Percentiles rank a stretch among this genome's conserved stretches.
phyloP scores from a whole-genome alignment of 2,113 vertebrate genomes.

The Mirza zaza region DNA sequence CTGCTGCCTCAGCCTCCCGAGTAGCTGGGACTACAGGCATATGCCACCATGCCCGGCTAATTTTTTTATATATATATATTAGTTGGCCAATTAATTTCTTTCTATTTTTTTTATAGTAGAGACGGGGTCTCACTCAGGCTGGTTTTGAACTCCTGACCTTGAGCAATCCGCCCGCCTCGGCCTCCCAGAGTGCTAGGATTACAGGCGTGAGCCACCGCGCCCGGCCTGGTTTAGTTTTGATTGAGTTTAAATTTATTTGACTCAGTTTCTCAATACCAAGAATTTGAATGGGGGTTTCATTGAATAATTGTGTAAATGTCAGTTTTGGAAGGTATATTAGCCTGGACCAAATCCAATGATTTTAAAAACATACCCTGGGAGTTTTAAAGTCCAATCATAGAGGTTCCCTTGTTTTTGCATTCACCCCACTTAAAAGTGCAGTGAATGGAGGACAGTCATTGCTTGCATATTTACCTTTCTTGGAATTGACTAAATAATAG shows the following conservation, averaged over 20 bases:
- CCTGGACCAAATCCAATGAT: background rate
- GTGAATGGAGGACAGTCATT: background rate
- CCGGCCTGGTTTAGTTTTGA: background rate
- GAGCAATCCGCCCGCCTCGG: no score
- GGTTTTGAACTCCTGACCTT: no score
- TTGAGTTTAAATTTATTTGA: background rate
- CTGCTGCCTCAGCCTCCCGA: no score
- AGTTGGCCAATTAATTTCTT: no score
- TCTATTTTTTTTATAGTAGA: no score
- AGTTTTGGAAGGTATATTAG: background rate
- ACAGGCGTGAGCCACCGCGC: no score
- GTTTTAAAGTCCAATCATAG: background rate
- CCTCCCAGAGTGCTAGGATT: no score
- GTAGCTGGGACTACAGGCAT: no score
- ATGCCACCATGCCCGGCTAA: no score
- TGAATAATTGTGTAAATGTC: background rate
- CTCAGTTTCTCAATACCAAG: background rate
- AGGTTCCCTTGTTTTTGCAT: background rate
- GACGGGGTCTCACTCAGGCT: no score
- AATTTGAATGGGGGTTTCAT: slow-evolving; percentile 49
- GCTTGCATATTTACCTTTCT: background rate
- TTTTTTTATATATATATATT: no score
- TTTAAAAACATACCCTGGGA: background rate
- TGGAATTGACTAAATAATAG: slow-evolving; percentile 26
- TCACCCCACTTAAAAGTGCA: background rate